Conservation (phyloP, 2,797 vertebrate species). For the Pachyuromys duprasi region DNA sequence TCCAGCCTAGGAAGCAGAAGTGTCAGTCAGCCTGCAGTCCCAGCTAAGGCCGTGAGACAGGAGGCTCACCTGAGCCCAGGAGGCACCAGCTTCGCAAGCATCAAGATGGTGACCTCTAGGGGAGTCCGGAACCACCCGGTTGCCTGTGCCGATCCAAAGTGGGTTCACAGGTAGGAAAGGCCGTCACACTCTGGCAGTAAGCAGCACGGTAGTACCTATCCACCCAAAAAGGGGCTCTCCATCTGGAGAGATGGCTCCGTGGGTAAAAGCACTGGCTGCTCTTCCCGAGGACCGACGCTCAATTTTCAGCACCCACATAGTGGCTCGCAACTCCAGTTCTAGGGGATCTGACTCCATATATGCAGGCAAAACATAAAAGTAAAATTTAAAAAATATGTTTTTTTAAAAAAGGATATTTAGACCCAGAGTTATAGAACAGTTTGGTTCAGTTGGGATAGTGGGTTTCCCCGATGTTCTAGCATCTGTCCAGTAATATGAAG, state of each 20-base stretch:
- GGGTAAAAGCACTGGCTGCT: background rate
- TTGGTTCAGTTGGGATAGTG: background rate
- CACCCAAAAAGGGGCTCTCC: background rate
- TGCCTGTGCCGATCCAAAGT: background rate
- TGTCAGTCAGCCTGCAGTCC: background rate
- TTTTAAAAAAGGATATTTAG: background rate
- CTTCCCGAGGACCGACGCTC: background rate
- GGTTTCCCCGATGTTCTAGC: background rate
- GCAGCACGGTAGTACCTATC: background rate
- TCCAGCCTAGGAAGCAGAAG: background rate
- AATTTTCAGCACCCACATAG: background rate
- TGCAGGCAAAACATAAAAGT: background rate
- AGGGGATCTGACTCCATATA: background rate
- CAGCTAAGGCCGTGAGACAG: background rate
- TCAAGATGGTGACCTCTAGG: background rate
- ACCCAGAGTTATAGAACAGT: conserved; percentile 46
- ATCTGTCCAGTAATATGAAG: conserved; percentile 46
- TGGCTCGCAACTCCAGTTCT: background rate
- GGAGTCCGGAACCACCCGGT: background rate
- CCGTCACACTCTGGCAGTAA: background rate
- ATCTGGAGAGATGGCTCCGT: background rate
- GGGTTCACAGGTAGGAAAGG: background rate
- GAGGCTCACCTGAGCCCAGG: background rate
- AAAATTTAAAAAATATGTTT: background rate
- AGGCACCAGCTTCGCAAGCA: background rate